Percentiles rank a stretch among this genome's conserved stretches.
Conservation (phyloP, 2,888 invertebrate genomes). For the Dexiosoma caninum region DNA sequence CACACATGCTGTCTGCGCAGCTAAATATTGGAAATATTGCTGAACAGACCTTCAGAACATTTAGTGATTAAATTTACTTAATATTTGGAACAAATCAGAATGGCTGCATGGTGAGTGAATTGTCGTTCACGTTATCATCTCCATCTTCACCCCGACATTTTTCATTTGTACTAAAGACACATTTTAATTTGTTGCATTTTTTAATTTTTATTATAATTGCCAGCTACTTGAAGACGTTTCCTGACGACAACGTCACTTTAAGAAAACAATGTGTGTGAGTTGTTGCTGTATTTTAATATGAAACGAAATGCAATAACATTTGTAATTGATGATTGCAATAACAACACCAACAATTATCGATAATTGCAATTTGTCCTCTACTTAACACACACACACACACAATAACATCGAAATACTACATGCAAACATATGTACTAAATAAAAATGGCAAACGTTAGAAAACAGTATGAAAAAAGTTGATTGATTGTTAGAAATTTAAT, state of each 20-base stretch:
- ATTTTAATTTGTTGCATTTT: conserved; percentile 1
- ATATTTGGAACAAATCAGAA: no score
- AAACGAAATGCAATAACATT: background rate
- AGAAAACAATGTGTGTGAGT: background rate
- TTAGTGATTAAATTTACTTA: no score
- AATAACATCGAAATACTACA: no score
- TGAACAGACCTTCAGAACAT: no score
- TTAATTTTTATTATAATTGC: conserved; percentile 42
- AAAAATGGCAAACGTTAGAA: background rate
- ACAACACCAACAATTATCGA: conserved; percentile 30
- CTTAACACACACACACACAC: conserved; percentile 22
- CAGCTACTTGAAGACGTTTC: conserved; percentile 26
- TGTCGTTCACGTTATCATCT: background rate
- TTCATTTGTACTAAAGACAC: background rate
- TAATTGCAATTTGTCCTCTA: conserved; percentile 43
- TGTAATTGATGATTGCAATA: conserved; percentile 4
- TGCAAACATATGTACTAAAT: no score
- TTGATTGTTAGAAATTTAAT: conserved; percentile 49
- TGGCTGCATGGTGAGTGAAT: no score
- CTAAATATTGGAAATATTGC: no score
- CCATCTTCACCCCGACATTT: background rate
- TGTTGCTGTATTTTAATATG: background rate
- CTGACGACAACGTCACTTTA: conserved; percentile 30
- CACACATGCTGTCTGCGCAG: no score
- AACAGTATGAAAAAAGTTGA: conserved; percentile 11